Percentiles rank a stretch among this genome's conserved stretches.
Conservation (phyloP, 2,797 vertebrate species). For the Lithobates sylvaticus region DNA sequence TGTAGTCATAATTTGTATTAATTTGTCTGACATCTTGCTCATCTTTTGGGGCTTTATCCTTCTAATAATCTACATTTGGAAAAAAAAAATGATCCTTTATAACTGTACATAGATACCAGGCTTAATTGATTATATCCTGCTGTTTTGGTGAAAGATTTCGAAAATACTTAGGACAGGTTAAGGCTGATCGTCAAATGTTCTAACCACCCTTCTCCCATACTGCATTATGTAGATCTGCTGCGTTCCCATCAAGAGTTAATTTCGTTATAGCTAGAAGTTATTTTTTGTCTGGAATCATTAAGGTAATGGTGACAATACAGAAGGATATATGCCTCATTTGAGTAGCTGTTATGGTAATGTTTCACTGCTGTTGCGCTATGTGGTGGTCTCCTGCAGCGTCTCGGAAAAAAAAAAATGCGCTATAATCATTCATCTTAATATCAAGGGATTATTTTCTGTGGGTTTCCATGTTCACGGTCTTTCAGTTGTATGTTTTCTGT, state of each 20-base stretch:
- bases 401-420: background rate
- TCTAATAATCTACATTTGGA: no score
- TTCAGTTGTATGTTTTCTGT: background rate
- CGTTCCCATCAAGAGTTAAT: background rate
- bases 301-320: background rate
- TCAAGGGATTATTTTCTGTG: background rate
- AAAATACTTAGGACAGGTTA: no score
- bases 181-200: no score
- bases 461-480: background rate
- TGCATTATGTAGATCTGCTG: background rate
- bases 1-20: no score
- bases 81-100: no score
- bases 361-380: conserved; percentile 8
- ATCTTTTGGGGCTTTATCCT: no score
- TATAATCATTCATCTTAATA: background rate
- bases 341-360: conserved; percentile 8
- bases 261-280: background rate
- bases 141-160: no score
- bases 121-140: no score
- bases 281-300: conserved; percentile 23
- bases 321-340: background rate
- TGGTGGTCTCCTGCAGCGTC: conserved; percentile 7
- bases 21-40: no score
- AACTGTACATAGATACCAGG: no score
- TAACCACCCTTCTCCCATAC: no score